Evolutionary conservation across 2,113 vertebrate genomes (phyloP).

Genomic region (Chroicocephalus ridibundus): DNA sequence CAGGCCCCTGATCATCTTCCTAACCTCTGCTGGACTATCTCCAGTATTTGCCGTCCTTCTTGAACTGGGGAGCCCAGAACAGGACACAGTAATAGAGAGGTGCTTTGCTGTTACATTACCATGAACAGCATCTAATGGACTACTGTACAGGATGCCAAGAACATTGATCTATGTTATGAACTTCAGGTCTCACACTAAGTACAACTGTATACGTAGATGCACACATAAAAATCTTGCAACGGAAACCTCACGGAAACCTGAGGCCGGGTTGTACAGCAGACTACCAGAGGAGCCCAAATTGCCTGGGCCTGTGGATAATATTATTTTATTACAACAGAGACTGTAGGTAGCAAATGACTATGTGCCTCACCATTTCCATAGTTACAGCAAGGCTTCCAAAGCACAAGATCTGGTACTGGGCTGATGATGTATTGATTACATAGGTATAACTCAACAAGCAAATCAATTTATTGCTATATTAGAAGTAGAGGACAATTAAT

Average conservation of each 20-base stretch:
- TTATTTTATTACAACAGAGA: neutral
- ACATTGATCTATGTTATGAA: neutral
- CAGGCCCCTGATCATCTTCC: no score
- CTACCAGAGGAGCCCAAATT: neutral
- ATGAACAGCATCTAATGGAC: neutral
- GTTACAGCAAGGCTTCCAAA: neutral
- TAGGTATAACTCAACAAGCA: neutral
- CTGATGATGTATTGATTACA: neutral
- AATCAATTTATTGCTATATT: neutral
- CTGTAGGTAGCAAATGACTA: neutral
- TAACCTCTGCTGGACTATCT: no score
- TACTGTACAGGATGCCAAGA: neutral
- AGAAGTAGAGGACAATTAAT: neutral
- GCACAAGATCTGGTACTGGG: neutral
- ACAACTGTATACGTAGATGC: neutral
- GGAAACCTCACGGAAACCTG: neutral
- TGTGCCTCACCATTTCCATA: neutral
- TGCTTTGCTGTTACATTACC: neutral
- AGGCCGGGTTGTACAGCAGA: neutral
- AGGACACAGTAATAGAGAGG: neutral
- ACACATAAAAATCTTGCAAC: neutral
- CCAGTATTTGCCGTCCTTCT: no score
- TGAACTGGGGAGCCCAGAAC: no score
- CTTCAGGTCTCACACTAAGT: neutral
- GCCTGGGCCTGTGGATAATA: neutral